These are phyloP conservation scores for Pampusana beccarii DNA, from an alignment of 2,113 vertebrate genomes.

Conservation along the genomic window DNA sequence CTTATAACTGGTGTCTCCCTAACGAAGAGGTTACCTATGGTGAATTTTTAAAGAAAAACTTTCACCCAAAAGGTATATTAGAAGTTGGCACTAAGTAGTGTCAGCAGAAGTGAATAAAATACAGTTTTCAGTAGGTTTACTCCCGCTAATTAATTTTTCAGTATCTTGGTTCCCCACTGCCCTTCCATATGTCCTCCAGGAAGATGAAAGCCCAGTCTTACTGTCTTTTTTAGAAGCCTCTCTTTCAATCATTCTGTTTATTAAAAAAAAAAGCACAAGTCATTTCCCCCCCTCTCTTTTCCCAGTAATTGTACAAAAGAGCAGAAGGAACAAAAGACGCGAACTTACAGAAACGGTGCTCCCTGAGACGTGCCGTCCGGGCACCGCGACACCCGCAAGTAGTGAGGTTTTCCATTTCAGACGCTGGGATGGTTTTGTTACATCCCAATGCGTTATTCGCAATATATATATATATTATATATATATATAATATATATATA, in stretches of 20 bases:
- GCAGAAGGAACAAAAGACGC: background rate
- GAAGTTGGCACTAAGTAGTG: background rate
- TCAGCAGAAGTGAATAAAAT: background rate
- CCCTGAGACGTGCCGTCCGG: background rate
- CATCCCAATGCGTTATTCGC: too few relatives aligned
- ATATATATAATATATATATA: too few relatives aligned
- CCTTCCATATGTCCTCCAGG: background rate
- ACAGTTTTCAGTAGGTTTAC: background rate
- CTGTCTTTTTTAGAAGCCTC: background rate
- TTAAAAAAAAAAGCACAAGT: too few relatives aligned
- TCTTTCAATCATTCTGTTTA: background rate
- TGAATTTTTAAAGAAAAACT: background rate
- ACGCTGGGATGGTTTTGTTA: background rate
- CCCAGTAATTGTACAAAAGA: background rate
- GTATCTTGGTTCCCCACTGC: background rate
- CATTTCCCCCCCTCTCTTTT: background rate
- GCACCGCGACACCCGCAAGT: background rate
- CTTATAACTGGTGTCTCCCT: background rate
- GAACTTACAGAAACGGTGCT: background rate
- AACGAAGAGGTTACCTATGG: background rate
- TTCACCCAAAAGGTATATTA: background rate
- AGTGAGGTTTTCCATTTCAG: rapidly evolving
- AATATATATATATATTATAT: too few relatives aligned
- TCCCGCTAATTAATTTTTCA: background rate
- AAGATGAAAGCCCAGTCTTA: background rate